A percentile compares a stretch with the other conserved stretches of the same genome.
phyloP scores from a whole-genome alignment of 2,113 vertebrate genomes.

The Orthonyx spaldingii region DNA sequence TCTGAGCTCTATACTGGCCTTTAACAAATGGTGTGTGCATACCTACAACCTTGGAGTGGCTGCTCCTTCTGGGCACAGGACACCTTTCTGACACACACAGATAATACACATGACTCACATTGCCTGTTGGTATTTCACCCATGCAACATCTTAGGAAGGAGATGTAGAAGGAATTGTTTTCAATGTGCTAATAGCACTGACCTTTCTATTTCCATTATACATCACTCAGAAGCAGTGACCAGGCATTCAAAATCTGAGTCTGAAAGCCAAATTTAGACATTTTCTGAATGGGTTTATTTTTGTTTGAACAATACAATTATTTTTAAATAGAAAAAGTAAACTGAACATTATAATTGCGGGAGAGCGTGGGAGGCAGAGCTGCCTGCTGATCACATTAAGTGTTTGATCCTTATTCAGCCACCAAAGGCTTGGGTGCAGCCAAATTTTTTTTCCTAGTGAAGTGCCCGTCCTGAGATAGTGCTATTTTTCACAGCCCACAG shows the following conservation, averaged over 20 bases:
- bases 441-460: neutral
- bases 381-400: neutral
- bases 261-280: neutral
- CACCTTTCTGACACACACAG: neutral
- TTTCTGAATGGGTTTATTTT: neutral
- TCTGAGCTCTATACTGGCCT: neutral
- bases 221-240: neutral
- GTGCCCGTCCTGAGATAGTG: neutral
- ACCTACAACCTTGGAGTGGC: accelerated
- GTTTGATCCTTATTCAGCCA: neutral
- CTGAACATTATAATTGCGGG: neutral
- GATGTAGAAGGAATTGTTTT: neutral
- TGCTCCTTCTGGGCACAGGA: neutral
- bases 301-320: neutral
- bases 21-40: neutral
- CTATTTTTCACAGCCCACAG: neutral
- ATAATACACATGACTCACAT: accelerated
- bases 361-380: neutral
- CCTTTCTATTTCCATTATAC: neutral
- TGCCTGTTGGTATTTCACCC: neutral
- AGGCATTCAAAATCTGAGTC: neutral
- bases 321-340: neutral
- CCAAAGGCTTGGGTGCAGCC: neutral
- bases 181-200: neutral
- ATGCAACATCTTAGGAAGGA: neutral